Base-by-base conservation (phyloP, 2,888 invertebrate genomes). In the Calliscelio sp. region DNA sequence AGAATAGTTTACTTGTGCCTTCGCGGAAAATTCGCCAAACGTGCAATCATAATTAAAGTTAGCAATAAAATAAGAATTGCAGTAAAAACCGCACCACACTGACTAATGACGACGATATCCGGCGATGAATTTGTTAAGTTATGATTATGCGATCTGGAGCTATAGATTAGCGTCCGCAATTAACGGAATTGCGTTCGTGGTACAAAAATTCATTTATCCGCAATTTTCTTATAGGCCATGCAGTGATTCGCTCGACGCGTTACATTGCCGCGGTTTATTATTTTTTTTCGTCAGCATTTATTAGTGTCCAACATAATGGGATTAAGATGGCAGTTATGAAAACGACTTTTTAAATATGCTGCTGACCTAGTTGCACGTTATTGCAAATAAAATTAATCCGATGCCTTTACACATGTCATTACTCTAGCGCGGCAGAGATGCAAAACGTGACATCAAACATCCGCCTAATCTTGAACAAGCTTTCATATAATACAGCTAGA, bases 381-480 rank as follows among this genome's bases (percentile, higher is more conserved):
- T 73, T 38, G 61, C 61, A 38, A 49, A 61, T 61, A 49, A 51
- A 73, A 73, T 73, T 61, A 73, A 61, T 73, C n/a, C 51, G 16
- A 5, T 44, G 44, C 41, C 18, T n/a, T 44, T 59, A 71, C 59
- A 73, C 38, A 38, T 51, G 73, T 44, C 38, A 61, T 35, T 51
- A 61, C 24, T 51, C 61, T 73, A 61, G 28, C 8, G n/a, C n/a
- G n/a, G n/a, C n/a, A n/a, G n/a, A n/a, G n/a, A n/a, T n/a, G n/a
- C n/a, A n/a, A n/a, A n/a, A n/a, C n/a, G n/a, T 32, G 25, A 59
- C 44, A 28, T n/a, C 46, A 11, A 20, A 24, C 49, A 18, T 22
- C 3, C 20, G n/a, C 20, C 53, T 74, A 32, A 75, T 55, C 53
- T 53, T 10, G 24, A 59, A 25, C 46, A 14, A n/a, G n/a, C n/a